phyloP scores from a whole-genome alignment of 2,888 invertebrate species.

The Drosophila mulleri region DNA sequence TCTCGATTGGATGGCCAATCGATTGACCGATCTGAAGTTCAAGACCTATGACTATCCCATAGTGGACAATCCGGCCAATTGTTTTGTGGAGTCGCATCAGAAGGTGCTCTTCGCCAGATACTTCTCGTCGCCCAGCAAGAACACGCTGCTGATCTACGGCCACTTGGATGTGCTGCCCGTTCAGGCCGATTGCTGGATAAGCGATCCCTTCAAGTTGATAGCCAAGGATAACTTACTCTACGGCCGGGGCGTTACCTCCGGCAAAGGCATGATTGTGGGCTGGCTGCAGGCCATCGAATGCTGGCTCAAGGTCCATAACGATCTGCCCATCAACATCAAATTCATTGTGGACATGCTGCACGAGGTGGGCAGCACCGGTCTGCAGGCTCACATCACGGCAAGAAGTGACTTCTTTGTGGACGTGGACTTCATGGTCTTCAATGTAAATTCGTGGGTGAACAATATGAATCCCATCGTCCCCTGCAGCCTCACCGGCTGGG shows the following conservation, averaged over 20 bases:
- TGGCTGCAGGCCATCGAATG: slow-evolving; percentile 56
- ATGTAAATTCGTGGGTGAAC: slow-evolving; percentile 49
- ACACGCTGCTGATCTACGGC: slow-evolving; percentile 48
- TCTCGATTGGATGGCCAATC: slow-evolving; percentile 34
- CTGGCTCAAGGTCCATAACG: slow-evolving; percentile 38
- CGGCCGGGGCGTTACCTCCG: slow-evolving; percentile 54
- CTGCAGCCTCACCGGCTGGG: slow-evolving; percentile 54
- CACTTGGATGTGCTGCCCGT: slow-evolving; percentile 56
- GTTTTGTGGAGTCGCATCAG: slow-evolving; percentile 15
- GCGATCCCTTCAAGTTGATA: slow-evolving; percentile 45
- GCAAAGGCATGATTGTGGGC: slow-evolving; percentile 58
- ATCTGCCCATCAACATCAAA: slow-evolving; percentile 58
- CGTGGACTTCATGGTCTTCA: slow-evolving; percentile 47
- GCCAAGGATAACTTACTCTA: slow-evolving; percentile 26
- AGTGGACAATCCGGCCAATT: not conserved
- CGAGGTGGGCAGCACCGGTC: slow-evolving; percentile 49
- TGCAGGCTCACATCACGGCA: slow-evolving; percentile 23
- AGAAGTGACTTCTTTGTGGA: slow-evolving; percentile 42
- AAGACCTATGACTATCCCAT: slow-evolving; percentile 14
- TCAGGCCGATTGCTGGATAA: slow-evolving; percentile 33
- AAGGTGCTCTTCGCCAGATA: slow-evolving; percentile 56
- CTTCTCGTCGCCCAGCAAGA: slow-evolving; percentile 55
- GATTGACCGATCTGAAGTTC: slow-evolving; percentile 37
- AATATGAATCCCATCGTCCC: slow-evolving; percentile 30
- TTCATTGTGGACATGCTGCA: slow-evolving; percentile 53